Conservation (phyloP, 2,888 invertebrate species). For the Chydorus sphaericus region DNA sequence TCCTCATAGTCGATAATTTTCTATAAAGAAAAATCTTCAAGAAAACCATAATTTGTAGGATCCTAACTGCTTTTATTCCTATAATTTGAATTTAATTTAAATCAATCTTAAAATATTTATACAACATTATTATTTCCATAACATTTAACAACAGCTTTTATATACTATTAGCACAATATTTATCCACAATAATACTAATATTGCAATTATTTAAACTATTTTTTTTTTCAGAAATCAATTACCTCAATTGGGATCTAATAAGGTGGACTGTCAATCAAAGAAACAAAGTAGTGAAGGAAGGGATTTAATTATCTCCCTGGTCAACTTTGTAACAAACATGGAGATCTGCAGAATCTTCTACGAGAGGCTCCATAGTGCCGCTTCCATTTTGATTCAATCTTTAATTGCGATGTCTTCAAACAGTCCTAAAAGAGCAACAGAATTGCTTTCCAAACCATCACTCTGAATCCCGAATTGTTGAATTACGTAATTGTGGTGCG, state of each 20-base stretch:
- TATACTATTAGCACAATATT: too few species aligned
- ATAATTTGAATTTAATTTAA: too few species aligned
- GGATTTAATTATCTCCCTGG: neutral
- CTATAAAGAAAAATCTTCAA: neutral
- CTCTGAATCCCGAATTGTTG: neutral
- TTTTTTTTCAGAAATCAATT: too few species aligned
- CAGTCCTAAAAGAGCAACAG: neutral
- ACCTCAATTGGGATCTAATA: neutral
- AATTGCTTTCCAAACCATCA: neutral
- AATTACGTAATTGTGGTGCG: neutral
- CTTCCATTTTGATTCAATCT: neutral
- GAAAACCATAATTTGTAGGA: neutral
- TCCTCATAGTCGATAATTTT: neutral
- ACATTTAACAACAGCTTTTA: too few species aligned
- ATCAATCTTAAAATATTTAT: too few species aligned
- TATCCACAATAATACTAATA: too few species aligned
- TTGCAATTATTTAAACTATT: too few species aligned
- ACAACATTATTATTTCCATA: too few species aligned
- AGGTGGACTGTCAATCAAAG: neutral
- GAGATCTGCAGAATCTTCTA: neutral
- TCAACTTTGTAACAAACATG: neutral
- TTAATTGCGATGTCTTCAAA: neutral
- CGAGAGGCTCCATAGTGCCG: neutral
- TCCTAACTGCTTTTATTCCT: neutral
- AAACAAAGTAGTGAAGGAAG: neutral